Evolutionary conservation across 1,140 invertebrate species (phyloP).

Genomic region (Drosophila sechellia): DNA sequence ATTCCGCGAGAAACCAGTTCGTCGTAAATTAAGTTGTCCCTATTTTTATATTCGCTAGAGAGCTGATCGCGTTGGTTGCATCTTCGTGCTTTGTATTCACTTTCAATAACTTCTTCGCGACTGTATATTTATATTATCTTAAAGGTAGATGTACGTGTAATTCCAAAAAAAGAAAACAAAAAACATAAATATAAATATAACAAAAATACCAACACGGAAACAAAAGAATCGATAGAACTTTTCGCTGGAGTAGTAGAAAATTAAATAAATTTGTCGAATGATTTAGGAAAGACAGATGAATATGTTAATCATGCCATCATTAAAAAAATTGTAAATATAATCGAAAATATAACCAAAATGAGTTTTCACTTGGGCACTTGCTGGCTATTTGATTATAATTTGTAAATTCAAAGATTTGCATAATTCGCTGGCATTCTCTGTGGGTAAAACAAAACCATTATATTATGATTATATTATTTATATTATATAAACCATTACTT

Average conservation of each 20-base stretch:
- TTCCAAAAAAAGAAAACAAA: slow-evolving; percentile 14
- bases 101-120: slow-evolving; percentile 24
- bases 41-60: slow-evolving; percentile 9
- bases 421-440: not conserved
- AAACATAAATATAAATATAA: not conserved
- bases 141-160: slow-evolving; percentile 30
- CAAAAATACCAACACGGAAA: not conserved
- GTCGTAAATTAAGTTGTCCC: slow-evolving; percentile 36
- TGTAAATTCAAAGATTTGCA: not conserved
- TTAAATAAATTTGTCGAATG: not conserved
- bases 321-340: slow-evolving; percentile 36
- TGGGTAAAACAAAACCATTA: slow-evolving; percentile 7
- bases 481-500: not conserved
- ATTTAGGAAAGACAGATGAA: slow-evolving; percentile 1
- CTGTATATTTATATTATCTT: slow-evolving; percentile 47
- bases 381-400: not conserved
- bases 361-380: not conserved
- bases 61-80: no score
- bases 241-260: slow-evolving; percentile 18
- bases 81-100: slow-evolving; percentile 14
- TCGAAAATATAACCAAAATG: not conserved
- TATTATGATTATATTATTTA: not conserved
- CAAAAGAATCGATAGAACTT: slow-evolving; percentile 8
- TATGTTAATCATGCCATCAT: slow-evolving; percentile 27
- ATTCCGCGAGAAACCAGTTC: slow-evolving; percentile 25